Base-by-base conservation (phyloP, 2,888 invertebrate species). In the Barypeithes pellucidus region DNA sequence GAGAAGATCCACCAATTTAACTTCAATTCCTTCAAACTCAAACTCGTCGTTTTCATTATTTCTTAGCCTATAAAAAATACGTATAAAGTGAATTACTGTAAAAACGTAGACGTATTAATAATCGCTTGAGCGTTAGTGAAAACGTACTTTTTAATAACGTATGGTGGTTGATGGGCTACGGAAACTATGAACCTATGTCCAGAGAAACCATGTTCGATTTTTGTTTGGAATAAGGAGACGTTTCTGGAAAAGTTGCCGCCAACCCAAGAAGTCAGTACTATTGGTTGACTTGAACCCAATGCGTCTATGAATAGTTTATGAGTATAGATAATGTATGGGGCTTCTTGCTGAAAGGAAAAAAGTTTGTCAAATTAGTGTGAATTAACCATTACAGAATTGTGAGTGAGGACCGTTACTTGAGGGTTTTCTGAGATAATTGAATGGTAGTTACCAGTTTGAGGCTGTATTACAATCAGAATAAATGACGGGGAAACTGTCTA, bases 21-120 rank as follows among this genome's bases (percentile, higher is more conserved):
- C 86, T 87, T 95, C 94, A n/a, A 93, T 84, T 8, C 94, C 94
- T 83, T 94, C 94, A 93, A 92, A 93, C 39, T 87, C 86, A 9
- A 88, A 87, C 41, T 89, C 88, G 67, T 89, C 82, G 73, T 89
- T 88, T 9, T 86, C 83, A 79, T n/a, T n/a, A n/a, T 82, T 78
- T 77, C 77, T 62, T 67, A 79, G 81, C 67, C 86, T 87, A 24
- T 33, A 54, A 52, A 20, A n/a, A 39, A 57, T 39, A 16, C 11
- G 14, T 39, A 39, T 9, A 12, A 39, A n/a, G n/a, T 39, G n/a
- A 8, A 29, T 29, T 29, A 8, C 24, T 24, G 5, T 24, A 24
- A 36, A 36, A 36, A 36, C 3, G 2, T 7, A 36, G 8, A 8
- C 3, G 9, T 12, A 36, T 36, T 36, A 36, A 36, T 36, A 2